Evolutionary conservation across 2,797 vertebrate genomes (phyloP), one percentile per base, ranked within the genome.

Genomic region (Huso huso): DNA sequence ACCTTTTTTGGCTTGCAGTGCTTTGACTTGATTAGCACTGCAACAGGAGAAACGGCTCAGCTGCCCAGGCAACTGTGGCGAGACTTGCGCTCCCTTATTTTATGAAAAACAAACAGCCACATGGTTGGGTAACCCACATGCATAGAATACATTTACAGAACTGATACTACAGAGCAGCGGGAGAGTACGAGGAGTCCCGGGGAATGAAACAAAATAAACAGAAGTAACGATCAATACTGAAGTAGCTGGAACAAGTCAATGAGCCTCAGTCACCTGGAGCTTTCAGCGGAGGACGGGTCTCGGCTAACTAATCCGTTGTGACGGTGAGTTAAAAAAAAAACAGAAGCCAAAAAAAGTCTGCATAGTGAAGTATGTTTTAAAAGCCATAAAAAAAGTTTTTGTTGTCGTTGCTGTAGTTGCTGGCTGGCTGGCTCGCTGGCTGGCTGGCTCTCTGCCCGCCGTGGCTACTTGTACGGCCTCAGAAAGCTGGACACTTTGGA

Each of bases 401-500:
- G 37, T 71, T 71, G 76, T 72, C 75, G 23, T 73, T 71, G 72
- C 73, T 64, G 78, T 69, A 63, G 78, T 66, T 78, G 78, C 73
- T 72, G 81, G 73, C 79, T 79, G 68, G 15, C 70, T 68, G 51
- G 68, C 57, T 64, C 69, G 69, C 68, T 23, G 11, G 7, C 72
- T 59, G 59, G 72, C 66, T 3, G 8, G 15, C 68, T 73, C 23
- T 37, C 73, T 66, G n/a, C 73, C 66, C 51, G 67, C 11, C 64
- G n/a, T 55, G 76, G 81, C 91, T 97, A 98, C 91, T 99, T 98
- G 88, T 98, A 98, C 75, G 96, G 96, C 77, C 94, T 90, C 76
- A 99, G 88, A 79, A 99, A 98, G 76, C 93, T 93, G 8, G 95
- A 97, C 60, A 99, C 96, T 92, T 99, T 99, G 89, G 96, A 98